Conservation (phyloP, 2,797 vertebrate genomes). For the Hoplostethus atlanticus region DNA sequence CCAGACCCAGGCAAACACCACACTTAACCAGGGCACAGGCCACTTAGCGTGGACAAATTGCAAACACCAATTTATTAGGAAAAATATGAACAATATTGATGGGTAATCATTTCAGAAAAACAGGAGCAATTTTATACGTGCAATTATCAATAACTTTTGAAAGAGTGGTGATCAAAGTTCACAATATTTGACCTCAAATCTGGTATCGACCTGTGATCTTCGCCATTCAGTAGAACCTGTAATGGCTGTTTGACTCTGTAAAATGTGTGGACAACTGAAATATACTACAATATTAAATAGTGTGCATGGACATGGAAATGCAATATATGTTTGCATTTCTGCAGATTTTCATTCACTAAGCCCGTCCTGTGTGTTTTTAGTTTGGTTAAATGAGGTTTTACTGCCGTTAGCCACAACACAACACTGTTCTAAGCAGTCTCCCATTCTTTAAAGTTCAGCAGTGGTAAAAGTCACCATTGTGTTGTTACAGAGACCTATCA, state of each 20-base stretch:
- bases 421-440: slow-evolving; percentile 24
- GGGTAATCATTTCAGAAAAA: not conserved
- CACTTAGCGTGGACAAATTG: slow-evolving; percentile 3
- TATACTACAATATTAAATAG: slow-evolving; percentile 8
- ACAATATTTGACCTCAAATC: not conserved
- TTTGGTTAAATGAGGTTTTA: slow-evolving; percentile 17
- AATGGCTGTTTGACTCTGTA: not conserved
- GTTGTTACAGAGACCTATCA: slow-evolving; percentile 69
- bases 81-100: not conserved
- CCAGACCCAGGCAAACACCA: slow-evolving; percentile 30
- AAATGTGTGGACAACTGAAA: slow-evolving; percentile 10
- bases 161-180: not conserved
- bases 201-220: not conserved
- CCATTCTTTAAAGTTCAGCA: slow-evolving; percentile 34
- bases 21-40: slow-evolving; percentile 24
- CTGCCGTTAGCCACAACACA: slow-evolving; percentile 1
- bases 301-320: not conserved
- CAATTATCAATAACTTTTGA: not conserved
- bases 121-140: not conserved
- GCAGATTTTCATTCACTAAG: not conserved
- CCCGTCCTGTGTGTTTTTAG: not conserved
- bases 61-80: not conserved
- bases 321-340: not conserved
- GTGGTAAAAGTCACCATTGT: slow-evolving; percentile 54
- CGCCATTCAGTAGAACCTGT: too few species aligned